These are phyloP conservation scores for Rhyacophila brunnea DNA, from an alignment of 1,140 invertebrate species.

Conservation along the genomic window DNA sequence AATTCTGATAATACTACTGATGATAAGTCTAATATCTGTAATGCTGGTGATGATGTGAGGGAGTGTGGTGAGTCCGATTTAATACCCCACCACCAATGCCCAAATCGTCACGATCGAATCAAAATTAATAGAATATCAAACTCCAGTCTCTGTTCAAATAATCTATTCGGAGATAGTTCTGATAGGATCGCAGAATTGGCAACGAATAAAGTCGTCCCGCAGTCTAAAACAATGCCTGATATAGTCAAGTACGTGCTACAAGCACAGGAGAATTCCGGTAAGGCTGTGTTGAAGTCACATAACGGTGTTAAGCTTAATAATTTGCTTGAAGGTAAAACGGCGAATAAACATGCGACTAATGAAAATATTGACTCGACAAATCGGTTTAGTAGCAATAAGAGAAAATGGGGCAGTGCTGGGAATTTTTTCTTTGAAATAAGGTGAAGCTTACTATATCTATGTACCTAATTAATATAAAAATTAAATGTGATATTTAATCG, in stretches of 20 bases:
- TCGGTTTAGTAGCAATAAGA: not conserved
- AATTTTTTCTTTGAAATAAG: constrained; percentile 11
- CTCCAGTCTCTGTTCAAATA: constrained; percentile 3
- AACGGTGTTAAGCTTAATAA: constrained; percentile 6
- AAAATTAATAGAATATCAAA: not conserved
- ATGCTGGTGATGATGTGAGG: not conserved
- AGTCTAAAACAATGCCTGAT: constrained; percentile 32
- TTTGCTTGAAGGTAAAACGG: constrained; percentile 2
- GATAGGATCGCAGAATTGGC: constrained; percentile 6
- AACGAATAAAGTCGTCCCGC: constrained; percentile 6
- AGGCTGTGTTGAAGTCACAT: not conserved
- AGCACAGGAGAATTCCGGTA: constrained; percentile 1
- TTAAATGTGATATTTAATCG: too few species aligned
- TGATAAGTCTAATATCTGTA: constrained; percentile 9
- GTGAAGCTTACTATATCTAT: too few species aligned
- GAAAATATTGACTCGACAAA: not conserved
- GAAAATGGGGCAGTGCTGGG: constrained; percentile 33
- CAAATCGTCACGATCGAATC: constrained; percentile 15
- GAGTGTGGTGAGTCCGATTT: constrained; percentile 19
- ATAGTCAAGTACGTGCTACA: constrained; percentile 28
- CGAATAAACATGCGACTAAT: constrained; percentile 1
- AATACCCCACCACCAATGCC: constrained; percentile 29
- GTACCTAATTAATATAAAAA: too few species aligned
- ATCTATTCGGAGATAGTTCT: not conserved
- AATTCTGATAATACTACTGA: constrained; percentile 6